Percentiles rank a stretch among this genome's conserved stretches.
Conservation (phyloP, 2,888 invertebrate genomes). For the Philaethria dido region DNA sequence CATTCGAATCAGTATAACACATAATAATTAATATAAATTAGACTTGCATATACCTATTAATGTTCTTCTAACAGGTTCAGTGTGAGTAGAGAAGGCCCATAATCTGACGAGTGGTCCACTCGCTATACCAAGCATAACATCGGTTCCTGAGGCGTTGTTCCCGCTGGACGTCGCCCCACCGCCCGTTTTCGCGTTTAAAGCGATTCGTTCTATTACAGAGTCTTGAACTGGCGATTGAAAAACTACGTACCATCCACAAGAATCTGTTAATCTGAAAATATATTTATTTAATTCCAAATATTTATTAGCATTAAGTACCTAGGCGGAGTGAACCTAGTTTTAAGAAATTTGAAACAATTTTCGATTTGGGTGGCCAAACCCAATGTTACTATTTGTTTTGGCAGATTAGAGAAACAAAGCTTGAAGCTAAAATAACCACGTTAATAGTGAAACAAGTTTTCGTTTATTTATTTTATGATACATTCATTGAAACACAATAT, state of each 20-base stretch:
- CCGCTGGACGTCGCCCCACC: conserved; percentile 68
- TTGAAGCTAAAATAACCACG: no score
- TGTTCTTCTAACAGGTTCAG: conserved; percentile 77
- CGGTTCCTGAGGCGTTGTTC: conserved; percentile 66
- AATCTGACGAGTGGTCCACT: conserved; percentile 75
- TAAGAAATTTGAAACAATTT: no score
- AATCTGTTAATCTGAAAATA: conserved; percentile 91
- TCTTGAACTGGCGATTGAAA: conserved; percentile 97
- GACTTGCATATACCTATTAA: conserved; percentile 62
- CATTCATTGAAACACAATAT: conserved; percentile 2
- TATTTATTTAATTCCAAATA: background rate
- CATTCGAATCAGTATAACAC: no score
- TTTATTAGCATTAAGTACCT: background rate
- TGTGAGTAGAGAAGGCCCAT: conserved; percentile 80
- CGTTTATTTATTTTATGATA: no score
- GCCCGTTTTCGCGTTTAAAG: conserved; percentile 89
- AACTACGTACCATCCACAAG: conserved; percentile 97
- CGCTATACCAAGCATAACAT: conserved; percentile 78
- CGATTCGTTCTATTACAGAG: conserved; percentile 94
- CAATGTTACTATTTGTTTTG: no score
- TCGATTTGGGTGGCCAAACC: no score
- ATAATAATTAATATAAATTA: no score
- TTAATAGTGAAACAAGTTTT: no score
- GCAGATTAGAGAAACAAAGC: no score
- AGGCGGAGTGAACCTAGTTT: background rate